A percentile compares a stretch with the other conserved stretches of the same genome.
Conservation (phyloP, 2,113 vertebrate genomes). For the Perccottus glenii region DNA sequence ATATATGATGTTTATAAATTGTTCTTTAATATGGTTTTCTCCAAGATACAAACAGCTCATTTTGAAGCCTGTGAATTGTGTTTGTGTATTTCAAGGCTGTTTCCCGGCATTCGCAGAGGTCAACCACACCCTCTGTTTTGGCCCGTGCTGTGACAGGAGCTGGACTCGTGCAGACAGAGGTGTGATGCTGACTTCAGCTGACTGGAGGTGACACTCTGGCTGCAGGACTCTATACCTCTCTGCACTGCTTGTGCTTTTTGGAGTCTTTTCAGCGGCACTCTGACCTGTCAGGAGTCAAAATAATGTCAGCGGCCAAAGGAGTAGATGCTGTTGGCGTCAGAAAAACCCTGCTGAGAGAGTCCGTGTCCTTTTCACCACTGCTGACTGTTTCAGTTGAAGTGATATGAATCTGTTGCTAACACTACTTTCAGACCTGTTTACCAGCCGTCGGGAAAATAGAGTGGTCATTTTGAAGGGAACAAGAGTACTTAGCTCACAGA, state of each 20-base stretch:
- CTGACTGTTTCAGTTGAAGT: not conserved
- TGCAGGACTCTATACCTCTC: not conserved
- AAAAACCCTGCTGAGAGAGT: not conserved
- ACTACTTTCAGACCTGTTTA: not conserved
- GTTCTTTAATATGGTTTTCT: no score
- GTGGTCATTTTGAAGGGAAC: not conserved
- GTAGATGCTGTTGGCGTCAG: not conserved
- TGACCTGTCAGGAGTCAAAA: constrained; percentile 19
- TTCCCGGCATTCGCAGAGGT: not conserved
- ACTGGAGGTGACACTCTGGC: constrained; percentile 1
- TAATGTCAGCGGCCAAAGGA: constrained; percentile 6
- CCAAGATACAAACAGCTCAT: no score
- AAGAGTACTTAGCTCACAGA: no score
- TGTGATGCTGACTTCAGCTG: constrained; percentile 14
- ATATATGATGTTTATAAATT: no score
- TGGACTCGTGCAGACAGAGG: not conserved
- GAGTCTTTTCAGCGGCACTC: not conserved
- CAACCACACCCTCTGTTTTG: not conserved
- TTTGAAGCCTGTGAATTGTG: no score
- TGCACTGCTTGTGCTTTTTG: not conserved
- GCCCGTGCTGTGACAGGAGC: constrained; percentile 1
- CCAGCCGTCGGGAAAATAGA: not conserved
- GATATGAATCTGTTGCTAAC: not conserved
- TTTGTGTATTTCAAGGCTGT: not conserved
- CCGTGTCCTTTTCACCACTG: not conserved